Evolutionary conservation across 1,140 invertebrate genomes (phyloP), one percentile per base, ranked within the genome.

Genomic region (Pseudomyrmex flavicornis): DNA sequence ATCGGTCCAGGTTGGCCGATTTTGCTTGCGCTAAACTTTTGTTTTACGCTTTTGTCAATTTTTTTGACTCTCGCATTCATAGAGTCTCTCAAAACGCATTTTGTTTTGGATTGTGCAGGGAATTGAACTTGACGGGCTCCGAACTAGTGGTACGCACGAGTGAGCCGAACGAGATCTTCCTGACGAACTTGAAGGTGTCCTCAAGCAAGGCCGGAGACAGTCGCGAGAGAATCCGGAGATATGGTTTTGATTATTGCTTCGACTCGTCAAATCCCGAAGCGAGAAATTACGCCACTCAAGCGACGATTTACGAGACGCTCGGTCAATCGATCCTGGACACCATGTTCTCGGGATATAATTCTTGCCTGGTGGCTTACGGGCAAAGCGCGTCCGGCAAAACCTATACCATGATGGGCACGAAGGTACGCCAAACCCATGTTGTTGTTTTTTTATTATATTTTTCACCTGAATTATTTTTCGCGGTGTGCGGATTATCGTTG

Each of bases 351-450:
- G 95, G 96, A 0, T 95, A 95, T 74, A 96, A 96, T 86, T 95
- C 95, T 10, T 97, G 96, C 90, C 94, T 97, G 22, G 94, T 97
- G 86, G 96, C 97, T 7, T 97, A 97, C 89, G 97, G 97, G n/a
- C 97, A 97, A 92, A 97, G 97, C 86, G 96, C 97, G 0, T 96
- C 97, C 0, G 97, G 97, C 15, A 97, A 97, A 92, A 97, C 97
- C 0, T 96, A 96, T 89, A 97, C 97, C 0, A 97, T 97, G 97
- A 95, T 96, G 94, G 96, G 96, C 8, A 93, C 94, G 20, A 93
- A 95, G 87, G 95, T 94, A 88, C 0, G 5, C 35, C 5, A 0
- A 35, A 44, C 8, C 1, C 5, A 22, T 5, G 44, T 2, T 2
- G 15, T 20, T 46, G 44, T 59, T 70, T 59, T 70, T 35, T 70